Evolutionary conservation across 2,888 invertebrate species (phyloP), one percentile per base, ranked within the genome.

Genomic region (Habroteleia sp.): DNA sequence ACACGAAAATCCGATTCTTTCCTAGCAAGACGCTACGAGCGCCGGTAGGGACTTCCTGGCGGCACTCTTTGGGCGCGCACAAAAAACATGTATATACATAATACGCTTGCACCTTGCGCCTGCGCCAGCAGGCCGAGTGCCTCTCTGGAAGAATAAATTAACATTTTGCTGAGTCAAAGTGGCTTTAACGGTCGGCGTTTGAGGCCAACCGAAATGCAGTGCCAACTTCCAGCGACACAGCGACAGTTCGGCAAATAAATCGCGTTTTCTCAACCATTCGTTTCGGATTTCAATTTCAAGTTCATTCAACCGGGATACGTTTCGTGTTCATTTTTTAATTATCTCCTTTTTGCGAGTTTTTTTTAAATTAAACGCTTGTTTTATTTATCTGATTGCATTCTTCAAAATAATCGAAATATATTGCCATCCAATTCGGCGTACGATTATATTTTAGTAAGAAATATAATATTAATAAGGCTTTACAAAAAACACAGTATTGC

Each of bases 121-220:
- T 48, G 65, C 74, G 68, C 41, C 60, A 25, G 41, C 35, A 13
- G 31, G 54, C 58, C 73, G 73, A 52, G 66, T 48, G 66, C 66
- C 73, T 33, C 66, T 71, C 54, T 62, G 69, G 75, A 65, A 42
- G 74, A 66, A 74, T 69, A 69, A 74, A 79, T 79, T 74, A 77
- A 77, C 73, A 77, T 79, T 78, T 77, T 48, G 77, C 75, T 71
- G 75, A 79, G 77, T 79, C 75, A 77, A 76, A 77, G 73, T 72
- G 63, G 66, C 50, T 69, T 71, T 31, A 71, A 71, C 65, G 60
- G 60, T 54, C 54, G 52, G 42, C 33, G 60, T 60, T 75, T 68
- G 33, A 65, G 54, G 31, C 39, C 44, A 25, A 25, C 41, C 58
- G 48, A 44, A 54, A 50, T 60, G 54, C 54, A 46, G 39, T 37